Evolutionary conservation across 2,113 vertebrate species (phyloP).

Genomic region (Thermophis baileyi): DNA sequence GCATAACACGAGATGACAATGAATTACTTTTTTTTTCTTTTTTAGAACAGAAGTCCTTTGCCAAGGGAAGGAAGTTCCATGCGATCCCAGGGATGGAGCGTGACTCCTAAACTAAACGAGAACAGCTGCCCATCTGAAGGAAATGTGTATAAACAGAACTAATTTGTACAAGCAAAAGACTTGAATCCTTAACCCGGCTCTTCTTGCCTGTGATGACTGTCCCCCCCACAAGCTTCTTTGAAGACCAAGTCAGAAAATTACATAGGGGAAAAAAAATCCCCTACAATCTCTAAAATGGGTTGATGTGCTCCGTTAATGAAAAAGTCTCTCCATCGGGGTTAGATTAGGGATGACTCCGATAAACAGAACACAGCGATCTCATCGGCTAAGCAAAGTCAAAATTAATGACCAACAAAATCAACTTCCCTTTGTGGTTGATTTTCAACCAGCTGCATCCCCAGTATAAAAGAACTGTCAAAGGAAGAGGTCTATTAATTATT

Average conservation of each 20-base stretch:
- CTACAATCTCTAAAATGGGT: slow-evolving; percentile 51
- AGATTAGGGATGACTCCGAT: slow-evolving; percentile 59
- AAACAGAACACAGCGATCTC: slow-evolving; percentile 26
- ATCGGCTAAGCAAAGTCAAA: slow-evolving; percentile 69
- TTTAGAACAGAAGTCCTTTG: neutral
- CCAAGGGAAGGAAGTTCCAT: neutral
- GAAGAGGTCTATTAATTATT: slow-evolving; percentile 77
- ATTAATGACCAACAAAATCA: slow-evolving; percentile 75
- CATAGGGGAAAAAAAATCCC: neutral
- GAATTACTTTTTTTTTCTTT: neutral
- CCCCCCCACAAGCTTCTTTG: neutral
- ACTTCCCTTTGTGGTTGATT: slow-evolving; percentile 71
- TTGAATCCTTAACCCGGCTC: neutral
- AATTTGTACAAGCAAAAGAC: neutral
- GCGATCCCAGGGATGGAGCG: neutral
- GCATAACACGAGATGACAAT: neutral
- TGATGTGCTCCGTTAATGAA: slow-evolving; percentile 63
- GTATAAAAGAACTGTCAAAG: slow-evolving; percentile 76
- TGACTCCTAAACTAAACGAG: neutral
- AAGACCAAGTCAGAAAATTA: neutral
- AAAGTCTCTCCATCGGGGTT: slow-evolving; percentile 56
- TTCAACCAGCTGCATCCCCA: slow-evolving; percentile 70
- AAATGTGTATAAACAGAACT: neutral
- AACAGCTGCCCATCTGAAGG: neutral
- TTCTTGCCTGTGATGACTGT: neutral